Conservation (phyloP, 2,888 invertebrate species). For the Ommatoiulus sabulosus region DNA sequence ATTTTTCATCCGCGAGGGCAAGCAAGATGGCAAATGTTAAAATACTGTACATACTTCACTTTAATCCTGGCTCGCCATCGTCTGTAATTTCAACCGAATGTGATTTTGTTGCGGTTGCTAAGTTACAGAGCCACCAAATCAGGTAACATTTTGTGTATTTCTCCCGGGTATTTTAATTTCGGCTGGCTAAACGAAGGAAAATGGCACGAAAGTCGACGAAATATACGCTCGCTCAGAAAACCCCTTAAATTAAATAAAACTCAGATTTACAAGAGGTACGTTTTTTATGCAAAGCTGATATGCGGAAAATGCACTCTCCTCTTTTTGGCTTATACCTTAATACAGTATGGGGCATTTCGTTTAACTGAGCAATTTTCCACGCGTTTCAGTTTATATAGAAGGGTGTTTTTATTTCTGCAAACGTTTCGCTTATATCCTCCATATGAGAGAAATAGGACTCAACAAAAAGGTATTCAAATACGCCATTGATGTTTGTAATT, state of each 20-base stretch:
- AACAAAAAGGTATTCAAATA: too few species aligned
- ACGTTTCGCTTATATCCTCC: background rate
- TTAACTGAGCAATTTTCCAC: background rate
- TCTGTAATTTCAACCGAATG: conserved; percentile 24
- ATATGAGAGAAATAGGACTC: background rate
- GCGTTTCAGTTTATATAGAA: background rate
- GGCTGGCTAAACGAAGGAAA: background rate
- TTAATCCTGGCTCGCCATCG: conserved; percentile 30
- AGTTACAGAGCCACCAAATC: background rate
- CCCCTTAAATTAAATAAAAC: background rate
- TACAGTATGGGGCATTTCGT: background rate
- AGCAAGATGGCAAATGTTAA: conserved; percentile 43
- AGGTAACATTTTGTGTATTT: background rate
- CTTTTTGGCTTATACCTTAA: background rate
- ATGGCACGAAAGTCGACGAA: background rate
- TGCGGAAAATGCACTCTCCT: background rate
- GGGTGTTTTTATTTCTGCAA: background rate
- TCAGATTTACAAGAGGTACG: background rate
- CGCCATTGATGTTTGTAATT: too few species aligned
- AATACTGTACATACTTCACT: conserved; percentile 26
- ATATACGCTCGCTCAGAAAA: background rate
- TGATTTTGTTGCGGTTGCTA: conserved; percentile 24
- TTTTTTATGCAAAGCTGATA: background rate
- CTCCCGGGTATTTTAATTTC: background rate
- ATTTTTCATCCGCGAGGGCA: conserved; percentile 3